Percentiles rank a stretch among this genome's conserved stretches.
Conservation (phyloP, 1,140 invertebrate genomes). For the Drosophila sechellia region DNA sequence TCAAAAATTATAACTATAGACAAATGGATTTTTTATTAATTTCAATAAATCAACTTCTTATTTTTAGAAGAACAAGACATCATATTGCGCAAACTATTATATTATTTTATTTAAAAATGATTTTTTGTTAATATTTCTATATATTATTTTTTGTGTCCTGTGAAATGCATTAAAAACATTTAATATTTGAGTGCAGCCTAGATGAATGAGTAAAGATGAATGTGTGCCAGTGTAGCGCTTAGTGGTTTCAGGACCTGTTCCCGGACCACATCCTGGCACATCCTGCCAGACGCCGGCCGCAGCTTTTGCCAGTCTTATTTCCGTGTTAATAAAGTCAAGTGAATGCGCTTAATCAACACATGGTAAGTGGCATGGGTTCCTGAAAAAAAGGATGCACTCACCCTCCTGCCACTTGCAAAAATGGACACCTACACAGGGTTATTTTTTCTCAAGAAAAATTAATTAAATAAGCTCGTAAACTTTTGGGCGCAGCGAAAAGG, state of each 20-base stretch:
- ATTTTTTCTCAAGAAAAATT: conserved; percentile 42
- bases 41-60: too few species aligned
- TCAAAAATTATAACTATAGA: not conserved
- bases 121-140: too few species aligned
- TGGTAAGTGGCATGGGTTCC: conserved; percentile 16
- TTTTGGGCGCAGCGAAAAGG: conserved; percentile 14
- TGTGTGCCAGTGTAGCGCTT: conserved; percentile 20
- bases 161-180: not conserved
- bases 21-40: too few species aligned
- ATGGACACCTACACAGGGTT: conserved; percentile 13
- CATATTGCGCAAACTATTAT: too few species aligned
- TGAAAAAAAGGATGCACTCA: conserved; percentile 32
- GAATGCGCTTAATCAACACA: conserved; percentile 81
- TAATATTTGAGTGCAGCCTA: not conserved
- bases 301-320: conserved; percentile 36
- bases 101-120: too few species aligned
- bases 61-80: too few species aligned
- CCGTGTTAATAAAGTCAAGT: conserved; percentile 77
- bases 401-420: conserved; percentile 41
- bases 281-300: conserved; percentile 33
- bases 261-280: conserved; percentile 21
- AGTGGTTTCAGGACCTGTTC: conserved; percentile 16
- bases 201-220: conserved; percentile 22
- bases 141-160: not conserved
- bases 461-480: conserved; percentile 49